These are phyloP conservation scores for Trissolcus basalis DNA, from an alignment of 1,140 invertebrate genomes.

Conservation along the genomic window DNA sequence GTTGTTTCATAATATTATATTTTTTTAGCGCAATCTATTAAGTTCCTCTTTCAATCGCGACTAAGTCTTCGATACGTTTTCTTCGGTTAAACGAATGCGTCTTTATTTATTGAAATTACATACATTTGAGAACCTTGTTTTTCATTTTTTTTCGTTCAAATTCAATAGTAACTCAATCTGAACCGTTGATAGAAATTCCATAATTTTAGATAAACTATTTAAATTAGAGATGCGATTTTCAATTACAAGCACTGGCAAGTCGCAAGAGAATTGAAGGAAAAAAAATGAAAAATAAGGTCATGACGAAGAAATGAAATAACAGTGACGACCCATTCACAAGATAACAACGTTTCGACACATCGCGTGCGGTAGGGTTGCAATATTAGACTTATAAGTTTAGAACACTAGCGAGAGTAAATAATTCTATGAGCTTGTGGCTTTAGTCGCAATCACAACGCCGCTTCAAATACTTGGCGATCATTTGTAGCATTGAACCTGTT, in stretches of 20 bases:
- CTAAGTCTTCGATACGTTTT: constrained; percentile 61
- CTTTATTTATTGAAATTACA: constrained; percentile 3
- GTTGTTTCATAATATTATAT: constrained; percentile 67
- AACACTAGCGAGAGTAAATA: constrained; percentile 45
- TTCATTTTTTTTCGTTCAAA: too few species aligned
- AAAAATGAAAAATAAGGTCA: constrained; percentile 1
- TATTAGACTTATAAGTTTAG: constrained; percentile 66
- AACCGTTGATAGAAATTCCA: too few species aligned
- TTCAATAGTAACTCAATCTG: too few species aligned
- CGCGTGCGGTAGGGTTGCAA: constrained; percentile 61
- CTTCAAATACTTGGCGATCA: constrained; percentile 35
- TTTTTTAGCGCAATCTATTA: constrained; percentile 69
- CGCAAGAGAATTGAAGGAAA: background rate
- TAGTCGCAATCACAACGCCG: constrained; percentile 45
- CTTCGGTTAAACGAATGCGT: constrained; percentile 44
- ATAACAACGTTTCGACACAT: constrained; percentile 48
- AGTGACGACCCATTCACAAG: constrained; percentile 21
- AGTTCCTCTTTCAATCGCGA: constrained; percentile 67
- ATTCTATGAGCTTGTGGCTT: constrained; percentile 64
- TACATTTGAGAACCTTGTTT: background rate
- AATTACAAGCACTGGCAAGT: too few species aligned
- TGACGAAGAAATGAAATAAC: background rate
- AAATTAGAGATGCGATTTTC: too few species aligned
- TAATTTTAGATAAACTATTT: too few species aligned
- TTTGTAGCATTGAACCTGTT: constrained; percentile 12